Base-by-base conservation (phyloP, 2,888 invertebrate genomes). In the Drosophila aldrichi region DNA sequence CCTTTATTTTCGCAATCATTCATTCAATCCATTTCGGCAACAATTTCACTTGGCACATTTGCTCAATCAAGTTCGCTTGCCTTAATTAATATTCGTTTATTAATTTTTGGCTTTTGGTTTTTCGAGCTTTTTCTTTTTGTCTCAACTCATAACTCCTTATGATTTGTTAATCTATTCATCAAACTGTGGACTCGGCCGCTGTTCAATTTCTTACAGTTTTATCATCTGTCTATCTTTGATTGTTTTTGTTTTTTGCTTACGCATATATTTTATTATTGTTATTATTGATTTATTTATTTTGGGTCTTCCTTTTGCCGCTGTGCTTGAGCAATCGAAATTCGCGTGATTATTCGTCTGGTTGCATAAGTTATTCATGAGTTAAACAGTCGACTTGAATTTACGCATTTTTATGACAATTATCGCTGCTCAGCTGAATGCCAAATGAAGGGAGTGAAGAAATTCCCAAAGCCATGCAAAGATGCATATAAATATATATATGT, bases 381-480 rank as follows among this genome's bases (percentile, higher is more conserved):
- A 55, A 70, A 25, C 25, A 25, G 25, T 25, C 25, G 25, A 25
- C 25, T 25, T 25, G 25, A 25, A 43, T 63, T 46, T 54, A 79
- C 56, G 58, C 46, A 55, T 69, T 70, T 65, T 72, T 74, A 68
- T 71, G 70, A 61, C 75, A 62, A 72, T 74, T 69, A 67, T 69
- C 58, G 54, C 70, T 48, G 51, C 70, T 64, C 62, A 67, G 67
- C 59, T 61, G 73, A 84, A 84, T 79, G 72, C 69, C 66, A 70
- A 84, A 83, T 77, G 75, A 85, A 51, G 78, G 67, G 38, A 58
- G 16, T 58, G 48, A 58, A 61, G 60, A 61, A 62, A 70, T 55
- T 20, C 58, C 58, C 22, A 8, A 43, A 43, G 44, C 2, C n/a
- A 7, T 0, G 38, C 36, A 25, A 10, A 34, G n/a, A 25, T 18